Percentiles rank a stretch among this genome's conserved stretches.
Evolutionary conservation across 2,888 invertebrate genomes (phyloP).

Genomic region (Spisula solida): DNA sequence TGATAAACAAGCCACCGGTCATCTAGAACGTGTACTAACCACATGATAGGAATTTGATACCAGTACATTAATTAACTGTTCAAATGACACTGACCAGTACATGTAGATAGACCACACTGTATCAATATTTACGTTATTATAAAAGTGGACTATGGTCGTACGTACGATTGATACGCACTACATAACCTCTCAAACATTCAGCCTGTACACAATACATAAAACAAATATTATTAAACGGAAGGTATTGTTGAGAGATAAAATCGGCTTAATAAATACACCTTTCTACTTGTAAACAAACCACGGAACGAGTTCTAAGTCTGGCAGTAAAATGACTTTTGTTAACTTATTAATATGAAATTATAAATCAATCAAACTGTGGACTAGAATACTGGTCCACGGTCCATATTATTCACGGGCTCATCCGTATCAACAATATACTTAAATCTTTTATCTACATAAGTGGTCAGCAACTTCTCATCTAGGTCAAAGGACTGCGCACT

Average conservation of each 20-base stretch:
- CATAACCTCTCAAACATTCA: neutral
- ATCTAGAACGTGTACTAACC: neutral
- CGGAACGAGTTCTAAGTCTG: neutral
- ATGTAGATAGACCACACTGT: neutral
- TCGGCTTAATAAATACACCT: neutral
- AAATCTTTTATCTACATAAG: neutral
- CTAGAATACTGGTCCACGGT: constrained; percentile 6
- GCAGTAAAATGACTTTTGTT: neutral
- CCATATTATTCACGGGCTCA: neutral
- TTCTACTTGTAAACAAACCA: neutral
- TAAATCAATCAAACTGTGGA: neutral
- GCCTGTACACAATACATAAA: neutral
- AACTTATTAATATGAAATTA: neutral
- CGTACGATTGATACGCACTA: neutral
- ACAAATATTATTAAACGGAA: constrained; percentile 11
- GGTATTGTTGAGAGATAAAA: neutral
- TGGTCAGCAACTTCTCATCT: neutral
- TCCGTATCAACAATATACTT: neutral
- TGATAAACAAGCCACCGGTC: neutral
- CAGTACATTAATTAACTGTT: neutral
- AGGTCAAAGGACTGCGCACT: neutral
- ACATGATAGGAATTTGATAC: neutral
- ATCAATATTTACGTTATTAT: constrained; percentile 12
- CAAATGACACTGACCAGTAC: neutral
- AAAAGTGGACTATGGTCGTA: neutral